phyloP scores from a whole-genome alignment of 2,888 invertebrate species.

The Formica aserva region DNA sequence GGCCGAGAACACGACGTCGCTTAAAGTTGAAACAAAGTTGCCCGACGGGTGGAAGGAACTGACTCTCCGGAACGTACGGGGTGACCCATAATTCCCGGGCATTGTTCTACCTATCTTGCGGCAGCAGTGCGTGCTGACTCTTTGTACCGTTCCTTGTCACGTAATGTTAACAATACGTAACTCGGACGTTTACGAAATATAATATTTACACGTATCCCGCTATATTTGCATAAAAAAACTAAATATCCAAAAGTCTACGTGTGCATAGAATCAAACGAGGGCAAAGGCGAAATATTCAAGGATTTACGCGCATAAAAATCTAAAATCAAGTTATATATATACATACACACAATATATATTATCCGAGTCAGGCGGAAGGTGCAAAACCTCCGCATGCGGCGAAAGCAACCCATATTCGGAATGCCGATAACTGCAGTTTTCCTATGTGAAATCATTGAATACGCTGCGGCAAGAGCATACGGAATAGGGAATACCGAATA shows the following conservation, averaged over 20 bases:
- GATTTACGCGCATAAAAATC: not conserved
- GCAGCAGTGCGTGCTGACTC: conserved; percentile 9
- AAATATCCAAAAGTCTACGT: not conserved
- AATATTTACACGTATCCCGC: not conserved
- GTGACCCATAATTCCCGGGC: conserved; percentile 54
- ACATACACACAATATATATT: not conserved
- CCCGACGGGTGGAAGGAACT: conserved; percentile 43
- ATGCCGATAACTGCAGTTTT: conserved; percentile 45
- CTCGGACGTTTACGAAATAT: conserved; percentile 6
- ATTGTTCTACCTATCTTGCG: conserved; percentile 38
- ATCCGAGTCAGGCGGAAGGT: conserved; percentile 3
- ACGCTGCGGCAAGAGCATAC: conserved; percentile 6
- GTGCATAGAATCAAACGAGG: not conserved
- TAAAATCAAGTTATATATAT: not conserved
- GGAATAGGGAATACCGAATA: conserved; percentile 33
- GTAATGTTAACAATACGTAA: conserved; percentile 2
- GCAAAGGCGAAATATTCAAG: not conserved
- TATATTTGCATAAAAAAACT: not conserved
- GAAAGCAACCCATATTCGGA: not conserved
- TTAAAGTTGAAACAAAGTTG: conserved; percentile 76
- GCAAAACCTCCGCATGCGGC: not conserved
- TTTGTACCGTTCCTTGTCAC: conserved; percentile 12
- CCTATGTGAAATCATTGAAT: conserved; percentile 38
- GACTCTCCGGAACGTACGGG: conserved; percentile 46
- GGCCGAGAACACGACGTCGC: conserved; percentile 71